Evolutionary conservation across 2,797 vertebrate species (phyloP), one percentile per base, ranked within the genome.

Genomic region (Phrynocephalus guinanensis): DNA sequence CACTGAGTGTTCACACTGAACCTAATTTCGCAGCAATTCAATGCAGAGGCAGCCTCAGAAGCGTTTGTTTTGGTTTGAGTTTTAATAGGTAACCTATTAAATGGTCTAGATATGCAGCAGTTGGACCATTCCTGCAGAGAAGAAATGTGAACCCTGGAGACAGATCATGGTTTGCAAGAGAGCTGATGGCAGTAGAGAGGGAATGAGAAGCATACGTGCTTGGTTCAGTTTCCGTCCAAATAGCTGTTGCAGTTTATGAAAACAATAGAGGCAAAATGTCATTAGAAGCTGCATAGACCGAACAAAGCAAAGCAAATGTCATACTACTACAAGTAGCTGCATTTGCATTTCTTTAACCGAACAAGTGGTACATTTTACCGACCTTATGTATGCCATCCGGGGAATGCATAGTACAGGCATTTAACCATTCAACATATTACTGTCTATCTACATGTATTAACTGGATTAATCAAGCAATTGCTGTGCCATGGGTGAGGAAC

Each of bases 71-170:
- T 83, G n/a, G 68, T 77, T 82, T 89, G 84, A 89, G 5, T 16
- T 94, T 94, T 91, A 94, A 93, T 92, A 89, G 83, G 85, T 94
- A 93, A 94, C 89, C 87, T 33, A 63, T 90, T 81, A 94, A 94
- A 94, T 92, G 90, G 88, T 84, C 80, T 18, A 85, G 87, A 87
- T 81, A 80, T 88, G 88, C 73, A 10, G 9, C 44, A 87, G 84
- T 73, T 91, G 87, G 84, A 85, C 79, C 77, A 91, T 87, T 92
- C 91, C 94, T 93, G 78, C 56, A 75, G 11, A 24, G 16, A n/a
- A 56, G 30, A 28, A 44, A 48, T 52, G 56, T 60, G 44, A 63
- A 71, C 4, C 44, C 20, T 44, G 30, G 48, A 48, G 70, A 68
- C 0, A 2, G 44, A 66, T 44, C 83, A 68, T 22, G 33, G 22